Evolutionary conservation across 37 sponge, comb jelly and placozoan genomes (phyloP).

Genomic region (Tethya wilhelma): DNA sequence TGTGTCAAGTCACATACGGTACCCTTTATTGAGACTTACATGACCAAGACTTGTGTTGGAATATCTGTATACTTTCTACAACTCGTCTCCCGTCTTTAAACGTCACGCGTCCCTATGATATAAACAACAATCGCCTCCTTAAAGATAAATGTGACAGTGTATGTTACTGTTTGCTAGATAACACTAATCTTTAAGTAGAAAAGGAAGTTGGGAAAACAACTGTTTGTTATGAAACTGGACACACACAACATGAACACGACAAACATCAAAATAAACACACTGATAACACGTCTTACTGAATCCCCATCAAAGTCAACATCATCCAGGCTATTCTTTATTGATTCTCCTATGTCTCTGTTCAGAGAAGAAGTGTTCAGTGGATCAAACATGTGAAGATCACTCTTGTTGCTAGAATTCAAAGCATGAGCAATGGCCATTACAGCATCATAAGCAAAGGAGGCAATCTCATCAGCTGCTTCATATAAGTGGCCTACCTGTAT

Average conservation of each 20-base stretch:
- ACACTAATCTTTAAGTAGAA: too few species aligned
- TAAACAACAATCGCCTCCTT: too few species aligned
- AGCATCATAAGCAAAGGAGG: constrained; percentile 28
- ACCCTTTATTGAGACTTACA: too few species aligned
- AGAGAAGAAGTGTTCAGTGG: neutral
- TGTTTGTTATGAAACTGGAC: too few species aligned
- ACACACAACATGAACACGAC: constrained; percentile 6
- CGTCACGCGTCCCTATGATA: constrained; percentile 32
- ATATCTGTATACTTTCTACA: constrained; percentile 2
- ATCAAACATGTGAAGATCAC: neutral
- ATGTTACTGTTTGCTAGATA: neutral
- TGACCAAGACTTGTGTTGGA: too few species aligned
- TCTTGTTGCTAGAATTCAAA: neutral
- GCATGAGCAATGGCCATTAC: constrained; percentile 29
- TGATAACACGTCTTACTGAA: too few species aligned
- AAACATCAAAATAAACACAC: neutral
- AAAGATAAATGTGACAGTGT: neutral
- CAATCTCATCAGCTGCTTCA: neutral
- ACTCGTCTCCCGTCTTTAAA: constrained; percentile 22
- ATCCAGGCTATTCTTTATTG: neutral
- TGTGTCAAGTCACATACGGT: too few species aligned
- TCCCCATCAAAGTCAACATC: constrained; percentile 1
- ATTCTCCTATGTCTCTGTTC: neutral
- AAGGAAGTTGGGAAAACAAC: too few species aligned
- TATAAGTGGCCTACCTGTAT: too few species aligned